These are phyloP conservation scores for Volucella inflata DNA, from an alignment of 2,888 invertebrate genomes.

Conservation along the genomic window DNA sequence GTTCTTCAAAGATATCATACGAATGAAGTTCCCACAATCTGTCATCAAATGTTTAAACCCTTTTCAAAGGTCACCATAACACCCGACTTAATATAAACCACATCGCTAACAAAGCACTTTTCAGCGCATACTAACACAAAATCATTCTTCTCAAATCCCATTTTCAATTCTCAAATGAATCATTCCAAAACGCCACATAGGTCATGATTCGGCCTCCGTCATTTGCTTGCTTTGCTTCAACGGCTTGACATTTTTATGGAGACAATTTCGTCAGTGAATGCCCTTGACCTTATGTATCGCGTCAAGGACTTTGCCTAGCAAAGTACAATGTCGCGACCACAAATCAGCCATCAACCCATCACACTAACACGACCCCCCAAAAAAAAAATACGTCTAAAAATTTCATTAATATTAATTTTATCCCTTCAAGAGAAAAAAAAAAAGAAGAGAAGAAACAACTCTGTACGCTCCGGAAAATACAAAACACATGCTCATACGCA, in stretches of 20 bases:
- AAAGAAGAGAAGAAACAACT: conserved; percentile 6
- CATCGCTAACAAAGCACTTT: background rate
- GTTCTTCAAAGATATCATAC: background rate
- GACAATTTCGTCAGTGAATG: conserved; percentile 73
- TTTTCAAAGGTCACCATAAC: background rate
- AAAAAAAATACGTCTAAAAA: background rate
- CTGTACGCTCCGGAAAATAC: conserved; percentile 64
- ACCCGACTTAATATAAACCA: background rate
- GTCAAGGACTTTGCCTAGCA: conserved; percentile 75
- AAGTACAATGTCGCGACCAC: conserved; percentile 69
- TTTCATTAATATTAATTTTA: conserved; percentile 62
- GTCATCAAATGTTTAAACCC: background rate
- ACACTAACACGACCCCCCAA: background rate
- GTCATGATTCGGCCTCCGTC: conserved; percentile 50
- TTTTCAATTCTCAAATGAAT: conserved; percentile 43
- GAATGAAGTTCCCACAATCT: background rate
- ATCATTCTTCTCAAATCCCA: background rate
- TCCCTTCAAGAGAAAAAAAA: conserved; percentile 11
- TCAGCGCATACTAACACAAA: background rate
- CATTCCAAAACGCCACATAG: conserved; percentile 37
- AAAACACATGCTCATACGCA: conserved; percentile 33
- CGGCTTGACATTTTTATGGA: conserved; percentile 63
- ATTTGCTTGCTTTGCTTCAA: conserved; percentile 18
- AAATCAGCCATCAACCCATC: conserved; percentile 37
- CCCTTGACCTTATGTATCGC: conserved; percentile 77